phyloP scores from a whole-genome alignment of 2,113 vertebrate species.

The Malurus alboscapulatus region DNA sequence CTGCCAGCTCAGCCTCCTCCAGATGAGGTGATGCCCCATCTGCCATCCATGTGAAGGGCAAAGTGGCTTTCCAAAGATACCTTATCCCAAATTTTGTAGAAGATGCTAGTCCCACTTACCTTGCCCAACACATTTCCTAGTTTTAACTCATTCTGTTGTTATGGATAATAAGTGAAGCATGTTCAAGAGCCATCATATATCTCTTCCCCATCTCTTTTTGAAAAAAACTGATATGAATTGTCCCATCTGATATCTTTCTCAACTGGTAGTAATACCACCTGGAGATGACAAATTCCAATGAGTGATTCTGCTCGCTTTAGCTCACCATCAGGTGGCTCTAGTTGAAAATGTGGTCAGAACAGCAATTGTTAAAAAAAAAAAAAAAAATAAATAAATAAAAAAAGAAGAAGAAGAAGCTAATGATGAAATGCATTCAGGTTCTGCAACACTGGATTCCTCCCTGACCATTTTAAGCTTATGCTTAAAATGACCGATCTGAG shows the following conservation, averaged over 20 bases:
- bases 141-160: slow-evolving; percentile 8
- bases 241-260: neutral
- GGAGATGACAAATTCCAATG: neutral
- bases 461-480: neutral
- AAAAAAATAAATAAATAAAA: neutral
- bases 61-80: neutral
- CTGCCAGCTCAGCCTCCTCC: neutral
- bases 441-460: neutral
- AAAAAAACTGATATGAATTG: neutral
- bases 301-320: neutral
- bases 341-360: neutral
- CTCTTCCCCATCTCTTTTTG: neutral
- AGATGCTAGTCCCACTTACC: neutral
- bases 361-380: neutral
- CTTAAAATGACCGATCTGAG: neutral
- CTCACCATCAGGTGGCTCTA: neutral
- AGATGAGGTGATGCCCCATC: neutral
- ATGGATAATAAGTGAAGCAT: neutral
- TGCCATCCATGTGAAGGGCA: neutral
- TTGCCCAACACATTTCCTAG: neutral
- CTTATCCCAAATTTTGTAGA: neutral
- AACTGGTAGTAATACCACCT: neutral
- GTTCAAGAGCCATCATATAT: neutral
- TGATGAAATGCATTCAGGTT: neutral
- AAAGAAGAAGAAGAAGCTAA: accelerated